These are phyloP conservation scores for Habroteleia sp. DNA, from an alignment of 2,888 invertebrate genomes.

Conservation along the genomic window DNA sequence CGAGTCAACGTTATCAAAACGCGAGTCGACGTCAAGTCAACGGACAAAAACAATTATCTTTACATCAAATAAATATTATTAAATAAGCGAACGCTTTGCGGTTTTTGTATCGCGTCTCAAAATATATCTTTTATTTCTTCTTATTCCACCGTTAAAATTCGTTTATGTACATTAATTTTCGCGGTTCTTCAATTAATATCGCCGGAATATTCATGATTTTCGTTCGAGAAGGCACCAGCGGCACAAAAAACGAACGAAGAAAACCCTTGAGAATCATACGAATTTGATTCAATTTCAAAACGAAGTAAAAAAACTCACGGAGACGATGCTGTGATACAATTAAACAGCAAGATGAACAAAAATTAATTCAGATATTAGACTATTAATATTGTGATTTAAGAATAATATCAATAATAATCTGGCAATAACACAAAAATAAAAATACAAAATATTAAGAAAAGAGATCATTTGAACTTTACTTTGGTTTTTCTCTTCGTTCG, in stretches of 20 bases:
- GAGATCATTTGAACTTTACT: not conserved
- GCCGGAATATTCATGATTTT: not conserved
- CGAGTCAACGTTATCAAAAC: no score
- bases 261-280: not conserved
- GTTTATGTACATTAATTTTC: constrained; percentile 7
- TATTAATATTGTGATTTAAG: no score
- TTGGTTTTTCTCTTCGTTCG: constrained; percentile 6
- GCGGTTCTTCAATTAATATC: no score
- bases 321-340: no score
- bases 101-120: constrained; percentile 27
- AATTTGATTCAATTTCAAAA: constrained; percentile 1
- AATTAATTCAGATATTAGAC: no score
- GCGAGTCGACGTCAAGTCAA: no score
- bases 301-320: not conserved
- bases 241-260: not conserved
- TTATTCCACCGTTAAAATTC: not conserved
- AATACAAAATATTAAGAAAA: not conserved
- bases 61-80: constrained; percentile 50
- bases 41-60: constrained; percentile 31
- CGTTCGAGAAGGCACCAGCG: not conserved
- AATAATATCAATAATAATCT: no score
- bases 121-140: constrained; percentile 20
- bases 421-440: no score
- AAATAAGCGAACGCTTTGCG: constrained; percentile 27
- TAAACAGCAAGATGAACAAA: no score